Evolutionary conservation across 2,797 vertebrate species (phyloP).

Genomic region (Astyanax mexicanus): DNA sequence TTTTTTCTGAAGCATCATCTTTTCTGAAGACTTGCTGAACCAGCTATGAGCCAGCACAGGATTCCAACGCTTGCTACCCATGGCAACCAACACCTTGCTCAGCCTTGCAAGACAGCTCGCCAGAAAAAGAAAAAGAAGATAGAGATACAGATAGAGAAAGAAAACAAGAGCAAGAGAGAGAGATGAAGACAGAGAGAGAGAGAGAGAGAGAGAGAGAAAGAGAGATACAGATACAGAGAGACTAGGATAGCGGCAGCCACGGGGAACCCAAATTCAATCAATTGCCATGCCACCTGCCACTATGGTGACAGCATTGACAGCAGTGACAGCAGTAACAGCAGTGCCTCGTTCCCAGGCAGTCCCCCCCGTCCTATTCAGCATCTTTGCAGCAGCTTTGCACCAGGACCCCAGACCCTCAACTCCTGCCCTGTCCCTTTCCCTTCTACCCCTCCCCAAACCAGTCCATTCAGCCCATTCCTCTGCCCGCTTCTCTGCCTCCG

Average conservation of each 20-base stretch:
- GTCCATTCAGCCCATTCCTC: background rate
- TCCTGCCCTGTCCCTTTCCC: slow-evolving; percentile 47
- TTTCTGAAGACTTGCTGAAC: slow-evolving; percentile 68
- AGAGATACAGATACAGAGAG: slow-evolving; percentile 9
- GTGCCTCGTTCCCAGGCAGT: slow-evolving; percentile 57
- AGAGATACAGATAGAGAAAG: too few relatives aligned
- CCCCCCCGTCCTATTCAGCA: too few relatives aligned
- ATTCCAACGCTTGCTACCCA: slow-evolving; percentile 76
- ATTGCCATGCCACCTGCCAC: slow-evolving; percentile 76
- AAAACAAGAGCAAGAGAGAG: too few relatives aligned
- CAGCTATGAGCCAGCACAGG: slow-evolving; percentile 69
- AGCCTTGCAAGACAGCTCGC: slow-evolving; percentile 55
- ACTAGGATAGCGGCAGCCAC: slow-evolving; percentile 48
- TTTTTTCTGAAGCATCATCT: slow-evolving; percentile 57
- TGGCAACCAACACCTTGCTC: slow-evolving; percentile 79
- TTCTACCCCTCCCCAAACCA: slow-evolving; percentile 48
- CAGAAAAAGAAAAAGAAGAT: slow-evolving; percentile 1
- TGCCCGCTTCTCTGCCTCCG: slow-evolving; percentile 42
- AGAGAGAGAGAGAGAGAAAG: slow-evolving; percentile 18
- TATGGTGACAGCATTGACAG: slow-evolving; percentile 64
- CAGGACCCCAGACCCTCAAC: slow-evolving; percentile 61
- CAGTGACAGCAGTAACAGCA: too few relatives aligned
- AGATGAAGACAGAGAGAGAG: too few relatives aligned
- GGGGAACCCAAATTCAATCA: slow-evolving; percentile 62
- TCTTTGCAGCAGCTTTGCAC: slow-evolving; percentile 67